Conservation (phyloP, 2,888 invertebrate genomes). For the Scelioninae gen. 2 region DNA sequence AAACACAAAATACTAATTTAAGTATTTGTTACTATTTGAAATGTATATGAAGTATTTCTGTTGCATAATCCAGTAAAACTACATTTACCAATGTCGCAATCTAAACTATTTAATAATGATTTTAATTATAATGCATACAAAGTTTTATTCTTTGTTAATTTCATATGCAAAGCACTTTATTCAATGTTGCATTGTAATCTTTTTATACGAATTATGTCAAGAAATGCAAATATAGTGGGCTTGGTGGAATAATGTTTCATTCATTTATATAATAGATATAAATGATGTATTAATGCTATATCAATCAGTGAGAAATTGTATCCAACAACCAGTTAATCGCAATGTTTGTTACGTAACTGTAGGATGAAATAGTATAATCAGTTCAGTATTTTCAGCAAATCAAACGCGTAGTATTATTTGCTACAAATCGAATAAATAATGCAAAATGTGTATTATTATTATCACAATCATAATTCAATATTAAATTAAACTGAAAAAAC, state of each 20-base stretch:
- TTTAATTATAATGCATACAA: background rate
- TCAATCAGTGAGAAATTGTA: slow-evolving; percentile 23
- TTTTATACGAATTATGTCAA: slow-evolving; percentile 30
- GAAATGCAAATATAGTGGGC: slow-evolving; percentile 6
- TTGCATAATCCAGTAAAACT: too few relatives aligned
- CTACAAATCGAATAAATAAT: too few relatives aligned
- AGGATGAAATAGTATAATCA: slow-evolving; percentile 1
- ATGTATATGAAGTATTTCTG: too few relatives aligned
- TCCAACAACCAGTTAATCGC: slow-evolving; percentile 11
- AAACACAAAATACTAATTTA: too few relatives aligned
- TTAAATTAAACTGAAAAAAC: too few relatives aligned
- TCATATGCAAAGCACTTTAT: too few relatives aligned
- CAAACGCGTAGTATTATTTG: background rate
- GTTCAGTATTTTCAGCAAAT: slow-evolving; percentile 3
- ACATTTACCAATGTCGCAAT: too few relatives aligned
- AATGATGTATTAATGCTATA: slow-evolving; percentile 24
- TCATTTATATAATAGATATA: slow-evolving; percentile 31
- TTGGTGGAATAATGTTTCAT: slow-evolving; percentile 21
- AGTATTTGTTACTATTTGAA: too few relatives aligned
- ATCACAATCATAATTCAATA: too few relatives aligned
- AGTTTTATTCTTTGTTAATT: too few relatives aligned
- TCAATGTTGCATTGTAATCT: slow-evolving; percentile 24
- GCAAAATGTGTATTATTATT: too few relatives aligned
- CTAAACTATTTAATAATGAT: too few relatives aligned
- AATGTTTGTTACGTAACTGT: slow-evolving; percentile 13